Evolutionary conservation across 2,888 invertebrate species (phyloP).

Genomic region (Cerceris ruficornis): DNA sequence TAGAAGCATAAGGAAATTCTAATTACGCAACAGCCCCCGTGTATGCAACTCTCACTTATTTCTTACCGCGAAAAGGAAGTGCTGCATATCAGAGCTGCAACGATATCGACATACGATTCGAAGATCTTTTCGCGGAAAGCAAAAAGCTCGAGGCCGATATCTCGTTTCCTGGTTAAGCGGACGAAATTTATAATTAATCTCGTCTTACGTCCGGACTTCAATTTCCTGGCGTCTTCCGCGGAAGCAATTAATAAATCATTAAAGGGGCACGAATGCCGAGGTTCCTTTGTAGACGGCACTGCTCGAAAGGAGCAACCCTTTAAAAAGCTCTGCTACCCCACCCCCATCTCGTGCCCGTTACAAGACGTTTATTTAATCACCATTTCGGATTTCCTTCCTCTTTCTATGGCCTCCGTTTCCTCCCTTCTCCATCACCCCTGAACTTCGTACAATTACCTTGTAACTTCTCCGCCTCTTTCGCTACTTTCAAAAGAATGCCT

Average conservation of each 20-base stretch:
- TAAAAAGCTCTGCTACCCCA: conserved; percentile 19
- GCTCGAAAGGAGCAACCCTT: conserved; percentile 10
- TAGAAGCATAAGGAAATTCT: background rate
- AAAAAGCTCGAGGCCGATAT: conserved; percentile 4
- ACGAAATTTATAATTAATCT: conserved; percentile 54
- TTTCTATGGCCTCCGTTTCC: background rate
- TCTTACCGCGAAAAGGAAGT: background rate
- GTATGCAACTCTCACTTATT: background rate
- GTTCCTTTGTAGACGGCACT: conserved; percentile 27
- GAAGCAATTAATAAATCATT: conserved; percentile 59
- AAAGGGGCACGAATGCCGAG: conserved; percentile 27
- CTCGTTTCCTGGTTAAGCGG: conserved; percentile 18
- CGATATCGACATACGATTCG: conserved; percentile 2
- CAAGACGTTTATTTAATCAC: conserved; percentile 53
- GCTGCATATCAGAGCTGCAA: background rate
- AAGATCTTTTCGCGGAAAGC: conserved; percentile 1
- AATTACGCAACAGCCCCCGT: background rate
- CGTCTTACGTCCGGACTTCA: conserved; percentile 24
- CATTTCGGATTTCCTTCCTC: conserved; percentile 26
- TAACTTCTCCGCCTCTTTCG: background rate
- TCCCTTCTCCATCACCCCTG: background rate
- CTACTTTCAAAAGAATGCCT: background rate
- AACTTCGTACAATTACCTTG: conserved; percentile 19
- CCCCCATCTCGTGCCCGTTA: background rate
- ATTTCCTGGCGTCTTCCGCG: conserved; percentile 30